Percentiles rank a stretch among this genome's conserved stretches.
These are phyloP conservation scores for Mirza zaza DNA, from an alignment of 2,113 vertebrate species.

Conservation along the genomic window DNA sequence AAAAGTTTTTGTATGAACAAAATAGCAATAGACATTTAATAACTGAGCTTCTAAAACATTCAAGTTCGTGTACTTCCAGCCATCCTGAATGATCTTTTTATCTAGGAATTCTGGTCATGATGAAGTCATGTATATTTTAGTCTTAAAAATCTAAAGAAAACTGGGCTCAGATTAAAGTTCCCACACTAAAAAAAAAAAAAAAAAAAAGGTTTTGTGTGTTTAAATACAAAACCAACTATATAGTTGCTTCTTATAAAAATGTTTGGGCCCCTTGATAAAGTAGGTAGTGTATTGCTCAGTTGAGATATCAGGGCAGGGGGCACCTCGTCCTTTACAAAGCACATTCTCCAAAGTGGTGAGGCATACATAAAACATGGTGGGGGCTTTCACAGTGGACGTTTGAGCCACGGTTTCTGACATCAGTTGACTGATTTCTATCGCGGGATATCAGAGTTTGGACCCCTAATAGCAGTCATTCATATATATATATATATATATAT, in stretches of 20 bases:
- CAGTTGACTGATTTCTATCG: background rate
- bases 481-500: background rate
- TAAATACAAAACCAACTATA: background rate
- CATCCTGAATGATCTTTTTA: slow-evolving; percentile 68
- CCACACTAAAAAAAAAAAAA: slow-evolving; percentile 13
- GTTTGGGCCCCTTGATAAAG: background rate
- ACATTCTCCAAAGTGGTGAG: background rate
- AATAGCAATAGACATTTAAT: slow-evolving; percentile 47
- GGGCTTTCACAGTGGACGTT: background rate
- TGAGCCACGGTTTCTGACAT: background rate
- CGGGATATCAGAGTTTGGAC: background rate
- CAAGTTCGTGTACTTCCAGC: slow-evolving; percentile 49
- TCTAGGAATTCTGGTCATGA: slow-evolving; percentile 70
- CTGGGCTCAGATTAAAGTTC: slow-evolving; percentile 52
- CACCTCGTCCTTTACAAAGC: background rate
- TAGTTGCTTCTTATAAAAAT: background rate
- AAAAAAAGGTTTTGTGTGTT: background rate
- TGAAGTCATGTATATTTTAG: slow-evolving; percentile 70
- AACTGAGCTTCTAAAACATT: slow-evolving; percentile 49
- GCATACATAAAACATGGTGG: background rate
- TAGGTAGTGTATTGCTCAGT: background rate
- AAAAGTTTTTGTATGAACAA: slow-evolving; percentile 65
- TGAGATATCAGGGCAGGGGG: too few species aligned
- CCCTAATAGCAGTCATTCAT: background rate
- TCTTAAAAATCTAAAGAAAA: slow-evolving; percentile 59